These are phyloP conservation scores for Cenopis cana DNA, from an alignment of 2,888 invertebrate species.

Conservation along the genomic window DNA sequence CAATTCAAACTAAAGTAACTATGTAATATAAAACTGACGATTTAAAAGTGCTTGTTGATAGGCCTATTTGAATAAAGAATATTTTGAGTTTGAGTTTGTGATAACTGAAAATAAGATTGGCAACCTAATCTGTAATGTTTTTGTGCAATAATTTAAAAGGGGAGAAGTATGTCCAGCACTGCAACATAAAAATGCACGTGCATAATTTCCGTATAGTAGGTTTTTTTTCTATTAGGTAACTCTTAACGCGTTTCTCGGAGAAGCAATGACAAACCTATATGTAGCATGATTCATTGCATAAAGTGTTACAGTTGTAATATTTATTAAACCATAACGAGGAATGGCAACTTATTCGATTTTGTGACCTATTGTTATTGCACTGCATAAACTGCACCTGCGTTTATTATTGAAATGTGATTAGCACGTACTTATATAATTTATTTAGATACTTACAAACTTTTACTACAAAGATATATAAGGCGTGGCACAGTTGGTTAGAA, in stretches of 20 bases:
- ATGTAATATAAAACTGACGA: too few relatives aligned
- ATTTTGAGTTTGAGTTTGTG: too few relatives aligned
- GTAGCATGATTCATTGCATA: conserved; percentile 4
- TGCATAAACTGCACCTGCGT: conserved; percentile 16
- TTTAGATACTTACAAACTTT: not conserved
- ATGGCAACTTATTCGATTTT: conserved; percentile 8
- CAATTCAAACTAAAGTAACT: too few relatives aligned
- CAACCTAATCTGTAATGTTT: too few relatives aligned
- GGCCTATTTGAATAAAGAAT: too few relatives aligned
- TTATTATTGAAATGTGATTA: conserved; percentile 2
- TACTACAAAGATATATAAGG: too few relatives aligned
- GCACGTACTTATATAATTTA: conserved; percentile 4
- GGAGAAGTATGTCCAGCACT: too few relatives aligned
- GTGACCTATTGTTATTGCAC: conserved; percentile 23
- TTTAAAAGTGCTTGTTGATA: too few relatives aligned
- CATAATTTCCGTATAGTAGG: not conserved
- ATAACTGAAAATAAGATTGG: too few relatives aligned
- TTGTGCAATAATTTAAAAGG: too few relatives aligned
- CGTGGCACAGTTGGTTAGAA: too few relatives aligned
- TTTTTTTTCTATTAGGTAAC: not conserved
- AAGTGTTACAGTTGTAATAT: conserved; percentile 16
- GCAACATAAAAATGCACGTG: too few relatives aligned
- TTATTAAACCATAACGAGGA: conserved; percentile 10
- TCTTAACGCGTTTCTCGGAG: conserved; percentile 1
- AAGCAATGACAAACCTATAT: conserved; percentile 20